Conservation (phyloP, 2,797 vertebrate species). For the Gastrophryne carolinensis region DNA sequence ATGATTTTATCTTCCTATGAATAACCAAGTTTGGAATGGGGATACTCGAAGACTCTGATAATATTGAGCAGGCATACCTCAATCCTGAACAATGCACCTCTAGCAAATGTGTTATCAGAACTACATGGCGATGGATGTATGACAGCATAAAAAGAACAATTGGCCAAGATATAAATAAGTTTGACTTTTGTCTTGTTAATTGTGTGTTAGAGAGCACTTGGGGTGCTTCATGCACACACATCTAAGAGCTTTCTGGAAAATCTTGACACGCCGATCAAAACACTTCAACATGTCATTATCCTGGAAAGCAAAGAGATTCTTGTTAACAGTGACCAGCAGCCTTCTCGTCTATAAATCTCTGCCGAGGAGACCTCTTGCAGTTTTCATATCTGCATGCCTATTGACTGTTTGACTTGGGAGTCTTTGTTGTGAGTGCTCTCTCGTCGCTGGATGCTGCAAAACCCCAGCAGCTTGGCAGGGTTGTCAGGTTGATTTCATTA, state of each 20-base stretch:
- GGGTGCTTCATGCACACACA: conserved; percentile 39
- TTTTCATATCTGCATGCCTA: conserved; percentile 65
- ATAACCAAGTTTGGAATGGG: no score
- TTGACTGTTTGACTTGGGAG: conserved; percentile 63
- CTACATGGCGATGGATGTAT: conserved; percentile 49
- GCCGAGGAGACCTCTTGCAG: conserved; percentile 53
- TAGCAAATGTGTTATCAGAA: conserved; percentile 23
- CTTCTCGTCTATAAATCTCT: conserved; percentile 62
- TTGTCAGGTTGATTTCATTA: conserved; percentile 80
- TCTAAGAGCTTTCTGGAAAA: conserved; percentile 39
- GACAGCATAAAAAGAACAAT: conserved; percentile 19
- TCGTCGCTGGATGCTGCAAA: conserved; percentile 65
- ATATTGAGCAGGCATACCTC: neutral
- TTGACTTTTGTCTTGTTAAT: conserved; percentile 55
- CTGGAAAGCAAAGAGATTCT: conserved; percentile 56
- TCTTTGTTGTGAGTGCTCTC: conserved; percentile 64
- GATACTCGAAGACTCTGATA: neutral
- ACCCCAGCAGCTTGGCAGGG: conserved; percentile 66
- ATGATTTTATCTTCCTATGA: no score
- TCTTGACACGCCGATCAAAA: conserved; percentile 55
- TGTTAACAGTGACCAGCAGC: conserved; percentile 63
- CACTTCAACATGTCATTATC: conserved; percentile 58
- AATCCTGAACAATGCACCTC: conserved; percentile 17
- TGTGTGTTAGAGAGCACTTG: conserved; percentile 49
- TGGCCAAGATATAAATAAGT: conserved; percentile 49